These are phyloP conservation scores for Octonoba sinensis DNA, from an alignment of 2,888 invertebrate species.

Conservation along the genomic window DNA sequence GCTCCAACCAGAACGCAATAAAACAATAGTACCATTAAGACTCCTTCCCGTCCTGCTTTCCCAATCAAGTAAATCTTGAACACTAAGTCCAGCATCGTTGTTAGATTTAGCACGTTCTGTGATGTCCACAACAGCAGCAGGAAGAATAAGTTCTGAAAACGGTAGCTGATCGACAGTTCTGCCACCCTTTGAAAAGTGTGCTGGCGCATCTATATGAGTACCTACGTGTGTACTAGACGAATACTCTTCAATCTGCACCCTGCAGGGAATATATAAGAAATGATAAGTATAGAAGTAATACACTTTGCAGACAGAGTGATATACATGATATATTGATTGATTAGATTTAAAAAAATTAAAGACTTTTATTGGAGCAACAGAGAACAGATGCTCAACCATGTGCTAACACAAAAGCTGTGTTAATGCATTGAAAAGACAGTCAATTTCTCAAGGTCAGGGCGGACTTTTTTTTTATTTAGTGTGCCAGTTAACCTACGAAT, in stretches of 20 bases:
- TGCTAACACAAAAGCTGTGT: no score
- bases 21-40: slow-evolving; percentile 71
- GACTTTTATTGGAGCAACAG: no score
- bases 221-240: slow-evolving; percentile 20
- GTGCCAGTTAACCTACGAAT: no score
- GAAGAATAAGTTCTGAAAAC: slow-evolving; percentile 9
- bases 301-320: no score
- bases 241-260: slow-evolving; percentile 36
- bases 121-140: slow-evolving; percentile 53
- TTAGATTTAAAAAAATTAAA: no score
- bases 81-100: slow-evolving; percentile 42
- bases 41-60: slow-evolving; percentile 71
- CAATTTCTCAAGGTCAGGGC: no score
- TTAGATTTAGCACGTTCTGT: slow-evolving; percentile 19
- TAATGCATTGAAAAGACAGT: no score
- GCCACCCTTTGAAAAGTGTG: slow-evolving; percentile 14
- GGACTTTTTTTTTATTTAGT: no score
- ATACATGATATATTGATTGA: no score
- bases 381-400: no score
- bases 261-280: background rate
- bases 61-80: slow-evolving; percentile 69
- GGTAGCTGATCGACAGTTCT: slow-evolving; percentile 31
- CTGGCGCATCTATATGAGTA: slow-evolving; percentile 54
- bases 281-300: background rate
- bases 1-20: slow-evolving; percentile 72